Base-by-base conservation (phyloP, 2,797 vertebrate genomes). In the Ataeniobius toweri region DNA sequence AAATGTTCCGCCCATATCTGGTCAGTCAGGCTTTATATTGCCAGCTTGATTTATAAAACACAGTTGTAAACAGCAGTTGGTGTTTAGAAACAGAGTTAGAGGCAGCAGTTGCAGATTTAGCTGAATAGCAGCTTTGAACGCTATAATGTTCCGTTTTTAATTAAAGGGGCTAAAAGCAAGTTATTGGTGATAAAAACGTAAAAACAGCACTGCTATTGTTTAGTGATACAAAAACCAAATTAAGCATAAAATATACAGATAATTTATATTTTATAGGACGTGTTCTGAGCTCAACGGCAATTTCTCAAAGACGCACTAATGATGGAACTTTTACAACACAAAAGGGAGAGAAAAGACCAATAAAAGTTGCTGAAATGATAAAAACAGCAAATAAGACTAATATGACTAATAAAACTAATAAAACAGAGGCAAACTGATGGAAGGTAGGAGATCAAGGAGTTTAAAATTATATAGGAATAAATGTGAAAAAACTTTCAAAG, bases 381-480 rank as follows among this genome's bases (percentile, higher is more conserved):
- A 82, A 67, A 77, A 48, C 1, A 74, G 22, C 14, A 71, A 31
- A 20, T 9, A 9, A 50, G 20, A 44, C 58, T 36, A 53, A 69
- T 0, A 7, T 46, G 13, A 65, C 0, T 26, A 71, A 68, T 26
- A 51, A 28, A 1, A 4, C 0, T 8, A 5, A 31, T 58, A 51
- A 75, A 50, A 13, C 5, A 44, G 44, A 61, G 41, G 31, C 31
- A 70, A 72, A 76, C 18, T 5, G 36, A 61, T 7, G 2, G 50
- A 72, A 67, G 28, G n/a, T 39, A 2, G 48, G 0, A 36, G 69
- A 82, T 78, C 48, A 81, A 79, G 74, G 75, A 56, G 48, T 71
- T 36, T 12, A 51, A 69, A 24, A 77, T 63, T 56, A 78, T 14
- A 70, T 5, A 28, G 16, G 51, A 56, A 12, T 1, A 39, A 20